Conservation (phyloP, 1,140 invertebrate genomes). For the Anoplophora glabripennis region DNA sequence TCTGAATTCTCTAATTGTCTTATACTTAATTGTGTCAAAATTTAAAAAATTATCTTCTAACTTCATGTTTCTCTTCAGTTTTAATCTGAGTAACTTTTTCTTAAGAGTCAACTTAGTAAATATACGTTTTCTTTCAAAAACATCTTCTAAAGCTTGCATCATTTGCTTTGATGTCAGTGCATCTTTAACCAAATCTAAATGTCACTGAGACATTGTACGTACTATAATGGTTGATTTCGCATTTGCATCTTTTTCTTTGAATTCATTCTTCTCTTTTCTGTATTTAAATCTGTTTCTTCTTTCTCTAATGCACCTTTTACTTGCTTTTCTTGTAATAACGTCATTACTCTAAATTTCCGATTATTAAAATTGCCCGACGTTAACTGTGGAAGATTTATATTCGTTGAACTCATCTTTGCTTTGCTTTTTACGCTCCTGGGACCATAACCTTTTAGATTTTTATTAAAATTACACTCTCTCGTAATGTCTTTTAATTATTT, state of each 20-base stretch:
- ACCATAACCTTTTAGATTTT: too few relatives aligned
- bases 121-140: slow-evolving; percentile 22
- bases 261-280: slow-evolving; percentile 7
- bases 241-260: slow-evolving; percentile 4
- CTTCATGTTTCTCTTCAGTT: slow-evolving; percentile 16
- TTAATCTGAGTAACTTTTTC: slow-evolving; percentile 24
- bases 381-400: neutral
- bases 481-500: too few relatives aligned
- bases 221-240: slow-evolving; percentile 9
- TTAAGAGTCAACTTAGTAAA: slow-evolving; percentile 20
- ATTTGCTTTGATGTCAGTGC: slow-evolving; percentile 18
- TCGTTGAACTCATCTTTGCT: too few relatives aligned
- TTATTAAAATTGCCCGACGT: slow-evolving; percentile 6
- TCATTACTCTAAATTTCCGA: slow-evolving; percentile 15
- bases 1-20: slow-evolving; percentile 33
- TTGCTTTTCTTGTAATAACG: slow-evolving; percentile 13
- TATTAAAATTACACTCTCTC: too few relatives aligned
- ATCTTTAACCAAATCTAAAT: slow-evolving; percentile 20
- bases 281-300: neutral
- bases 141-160: slow-evolving; percentile 5
- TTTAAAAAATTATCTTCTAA: slow-evolving; percentile 29
- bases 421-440: too few relatives aligned
- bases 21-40: slow-evolving; percentile 25
- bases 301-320: slow-evolving; percentile 7
- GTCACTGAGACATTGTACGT: slow-evolving; percentile 18